phyloP scores from a whole-genome alignment of 2,797 vertebrate genomes.

The Falco naumanni region DNA sequence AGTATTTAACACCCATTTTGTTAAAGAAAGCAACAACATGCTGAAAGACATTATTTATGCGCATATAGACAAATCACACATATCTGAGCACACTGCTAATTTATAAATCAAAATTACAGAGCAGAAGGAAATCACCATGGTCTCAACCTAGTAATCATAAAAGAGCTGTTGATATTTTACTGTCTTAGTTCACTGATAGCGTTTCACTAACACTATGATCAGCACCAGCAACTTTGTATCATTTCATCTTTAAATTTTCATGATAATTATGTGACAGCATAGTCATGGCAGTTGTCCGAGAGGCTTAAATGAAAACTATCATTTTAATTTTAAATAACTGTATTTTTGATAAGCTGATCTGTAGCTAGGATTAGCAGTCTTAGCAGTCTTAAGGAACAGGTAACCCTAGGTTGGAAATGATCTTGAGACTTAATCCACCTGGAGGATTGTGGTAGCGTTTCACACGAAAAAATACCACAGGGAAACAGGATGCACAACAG shows the following conservation, averaged over 20 bases:
- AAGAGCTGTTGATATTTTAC: neutral
- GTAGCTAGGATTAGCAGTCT: constrained; percentile 43
- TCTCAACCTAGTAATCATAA: constrained; percentile 8
- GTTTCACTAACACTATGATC: neutral
- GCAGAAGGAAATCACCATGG: neutral
- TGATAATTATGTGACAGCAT: accelerated
- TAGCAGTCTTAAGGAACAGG: constrained; percentile 45
- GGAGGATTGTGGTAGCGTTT: neutral
- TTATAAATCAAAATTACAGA: constrained; percentile 21
- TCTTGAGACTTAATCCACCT: constrained; percentile 44
- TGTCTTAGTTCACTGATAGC: neutral
- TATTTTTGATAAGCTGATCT: constrained; percentile 57
- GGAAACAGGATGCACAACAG: neutral
- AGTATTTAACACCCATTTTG: neutral
- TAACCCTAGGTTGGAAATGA: constrained; percentile 21
- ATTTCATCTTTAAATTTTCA: neutral
- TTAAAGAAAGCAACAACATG: neutral
- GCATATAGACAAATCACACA: neutral
- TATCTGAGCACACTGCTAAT: neutral
- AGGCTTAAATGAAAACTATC: neutral
- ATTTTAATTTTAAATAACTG: constrained; percentile 62
- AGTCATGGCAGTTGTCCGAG: neutral
- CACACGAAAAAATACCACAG: neutral
- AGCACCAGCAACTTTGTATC: constrained; percentile 14
- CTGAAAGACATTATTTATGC: neutral